Evolutionary conservation across 2,113 vertebrate species (phyloP).

Genomic region (Entelurus aequoreus): DNA sequence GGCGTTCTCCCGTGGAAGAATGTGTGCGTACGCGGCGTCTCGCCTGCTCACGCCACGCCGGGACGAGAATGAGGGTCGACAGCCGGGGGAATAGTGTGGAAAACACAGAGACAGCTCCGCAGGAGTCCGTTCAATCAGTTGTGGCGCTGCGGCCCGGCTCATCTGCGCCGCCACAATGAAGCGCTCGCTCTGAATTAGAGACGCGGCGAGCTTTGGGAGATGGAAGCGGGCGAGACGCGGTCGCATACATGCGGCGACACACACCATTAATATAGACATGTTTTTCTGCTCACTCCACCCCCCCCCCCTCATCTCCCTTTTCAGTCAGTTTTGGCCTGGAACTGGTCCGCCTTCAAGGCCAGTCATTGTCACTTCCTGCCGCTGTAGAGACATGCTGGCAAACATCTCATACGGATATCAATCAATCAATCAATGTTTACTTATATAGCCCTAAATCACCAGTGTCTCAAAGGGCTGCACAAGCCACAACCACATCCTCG

Average conservation of each 20-base stretch:
- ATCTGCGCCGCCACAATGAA: slow-evolving; percentile 63
- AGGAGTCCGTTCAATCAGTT: slow-evolving; percentile 65
- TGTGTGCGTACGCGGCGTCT: slow-evolving; percentile 30
- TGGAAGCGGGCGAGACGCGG: slow-evolving; percentile 31
- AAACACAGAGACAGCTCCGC: slow-evolving; percentile 56
- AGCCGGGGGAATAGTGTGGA: slow-evolving; percentile 61
- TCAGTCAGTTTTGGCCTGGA: slow-evolving; percentile 28
- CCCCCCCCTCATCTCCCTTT: slow-evolving; percentile 27
- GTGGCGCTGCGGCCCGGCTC: slow-evolving; percentile 42
- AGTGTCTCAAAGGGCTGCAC: too few species aligned
- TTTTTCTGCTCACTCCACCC: slow-evolving; percentile 22
- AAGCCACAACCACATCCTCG: too few species aligned
- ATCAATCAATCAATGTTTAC: too few species aligned
- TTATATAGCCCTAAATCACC: too few species aligned
- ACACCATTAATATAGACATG: slow-evolving; percentile 6
- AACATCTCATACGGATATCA: too few species aligned
- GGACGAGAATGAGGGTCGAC: slow-evolving; percentile 65
- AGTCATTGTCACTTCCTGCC: slow-evolving; percentile 40
- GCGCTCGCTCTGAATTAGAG: slow-evolving; percentile 66
- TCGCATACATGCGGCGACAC: slow-evolving; percentile 18
- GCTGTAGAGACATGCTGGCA: slow-evolving; percentile 19
- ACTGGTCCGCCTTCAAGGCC: slow-evolving; percentile 48
- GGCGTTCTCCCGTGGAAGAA: slow-evolving; percentile 21
- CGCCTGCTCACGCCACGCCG: slow-evolving; percentile 43
- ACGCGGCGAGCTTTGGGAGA: slow-evolving; percentile 49